phyloP scores from a whole-genome alignment of 2,113 vertebrate genomes.

The Cacatua alba region DNA sequence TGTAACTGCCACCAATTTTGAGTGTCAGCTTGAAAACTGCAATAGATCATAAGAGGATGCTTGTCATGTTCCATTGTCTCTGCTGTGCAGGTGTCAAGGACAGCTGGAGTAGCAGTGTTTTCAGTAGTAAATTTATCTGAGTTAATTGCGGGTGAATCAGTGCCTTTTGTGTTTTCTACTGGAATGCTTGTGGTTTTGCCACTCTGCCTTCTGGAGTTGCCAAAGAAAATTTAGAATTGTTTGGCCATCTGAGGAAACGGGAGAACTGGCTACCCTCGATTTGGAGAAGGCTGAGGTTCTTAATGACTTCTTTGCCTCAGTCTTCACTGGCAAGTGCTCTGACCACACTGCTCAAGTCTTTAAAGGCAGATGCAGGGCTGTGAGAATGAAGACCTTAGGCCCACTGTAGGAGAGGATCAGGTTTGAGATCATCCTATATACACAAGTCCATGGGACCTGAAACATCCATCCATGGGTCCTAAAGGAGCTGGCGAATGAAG shows the following conservation, averaged over 20 bases:
- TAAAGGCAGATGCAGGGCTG: background rate
- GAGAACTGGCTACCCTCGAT: background rate
- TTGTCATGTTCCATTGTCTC: constrained; percentile 47
- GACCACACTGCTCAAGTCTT: background rate
- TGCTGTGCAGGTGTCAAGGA: constrained; percentile 54
- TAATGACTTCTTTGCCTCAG: background rate
- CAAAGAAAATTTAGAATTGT: background rate
- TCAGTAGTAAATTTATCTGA: constrained; percentile 45
- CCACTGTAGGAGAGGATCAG: background rate
- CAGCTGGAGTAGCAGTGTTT: constrained; percentile 45
- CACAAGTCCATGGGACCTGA: background rate
- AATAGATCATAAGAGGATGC: background rate
- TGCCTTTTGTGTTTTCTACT: constrained; percentile 19
- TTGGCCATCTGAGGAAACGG: background rate
- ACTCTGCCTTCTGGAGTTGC: constrained; percentile 12
- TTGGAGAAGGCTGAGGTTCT: background rate
- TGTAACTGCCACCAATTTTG: background rate
- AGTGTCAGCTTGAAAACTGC: constrained; percentile 12
- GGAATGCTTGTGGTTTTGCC: background rate
- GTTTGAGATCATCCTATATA: background rate
- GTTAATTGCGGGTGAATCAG: constrained; percentile 58
- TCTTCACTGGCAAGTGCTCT: background rate
- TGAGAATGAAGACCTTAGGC: background rate
- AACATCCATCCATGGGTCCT: background rate
- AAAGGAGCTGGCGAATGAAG: background rate